Base-by-base conservation (phyloP, 2,113 vertebrate species). In the Pampusana beccarii region DNA sequence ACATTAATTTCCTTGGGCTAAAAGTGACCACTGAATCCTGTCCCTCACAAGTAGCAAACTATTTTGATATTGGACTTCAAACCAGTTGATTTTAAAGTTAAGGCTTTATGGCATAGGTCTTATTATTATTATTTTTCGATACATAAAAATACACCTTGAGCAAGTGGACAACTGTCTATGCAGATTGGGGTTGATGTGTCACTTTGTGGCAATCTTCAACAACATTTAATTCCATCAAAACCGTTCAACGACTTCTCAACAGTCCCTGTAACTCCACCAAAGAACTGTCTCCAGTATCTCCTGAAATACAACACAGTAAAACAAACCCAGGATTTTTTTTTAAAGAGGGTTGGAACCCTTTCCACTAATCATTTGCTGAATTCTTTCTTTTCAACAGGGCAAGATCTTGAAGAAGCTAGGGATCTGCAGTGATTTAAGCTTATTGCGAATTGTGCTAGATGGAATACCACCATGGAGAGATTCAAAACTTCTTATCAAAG, bases 391-490 rank as follows among this genome's bases (percentile, higher is more conserved):
- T 70, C 71, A 69, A 92, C 88, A 98, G 98, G 98, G 98, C 31
- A 95, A 92, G 42, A 94, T 98, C 84, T 88, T 98, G 29, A 94
- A 98, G 82, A 98, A 97, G 44, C 86, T 99, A 80, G 90, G 98
- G 24, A 88, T 98, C 70, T 98, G 98, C 92, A 85, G 89, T 53
- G 98, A 98, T 89, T 73, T 98, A 77, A 86, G 29, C 33, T 86
- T 98, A 60, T 4, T 97, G 36, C 73, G 97, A 23, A 67, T 97
- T 88, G 15, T 69, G 3, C 33, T 89, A 1, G 20, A 95, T 54
- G 54, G 44, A n/a, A 4, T 98, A 8, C 87, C 95, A n/a, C 50
- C 38, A 31, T 33, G 40, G 14, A 92, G 92, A 84, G 96, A 97
- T 2, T 65, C 81, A 1, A 90, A 94, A 5, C 92, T 98, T 11